A percentile compares a stretch with the other conserved stretches of the same genome.
phyloP scores from a whole-genome alignment of 2,888 invertebrate genomes.

The Drosophila neoperkinsi region DNA sequence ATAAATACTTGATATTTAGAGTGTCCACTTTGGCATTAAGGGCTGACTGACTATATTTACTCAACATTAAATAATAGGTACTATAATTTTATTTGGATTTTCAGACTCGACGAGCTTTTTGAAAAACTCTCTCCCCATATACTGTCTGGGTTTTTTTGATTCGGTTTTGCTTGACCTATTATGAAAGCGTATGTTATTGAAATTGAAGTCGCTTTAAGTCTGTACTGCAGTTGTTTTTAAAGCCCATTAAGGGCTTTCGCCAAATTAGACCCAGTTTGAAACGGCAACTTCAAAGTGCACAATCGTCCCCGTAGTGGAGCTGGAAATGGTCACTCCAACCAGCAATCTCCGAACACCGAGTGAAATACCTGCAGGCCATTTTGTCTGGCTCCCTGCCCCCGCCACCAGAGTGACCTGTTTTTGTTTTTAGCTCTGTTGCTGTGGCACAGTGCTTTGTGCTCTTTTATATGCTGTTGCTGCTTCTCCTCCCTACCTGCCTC shows the following conservation, averaged over 20 bases:
- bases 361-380: conserved; percentile 27
- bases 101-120: neutral
- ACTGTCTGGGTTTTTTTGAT: neutral
- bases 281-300: conserved; percentile 71
- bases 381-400: conserved; percentile 10
- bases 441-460: conserved; percentile 7
- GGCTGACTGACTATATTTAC: neutral
- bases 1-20: neutral
- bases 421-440: conserved; percentile 37
- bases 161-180: conserved; percentile 36
- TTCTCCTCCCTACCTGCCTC: neutral
- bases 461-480: conserved; percentile 9
- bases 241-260: conserved; percentile 51
- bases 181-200: conserved; percentile 33
- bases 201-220: conserved; percentile 39
- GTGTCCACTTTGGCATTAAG: neutral
- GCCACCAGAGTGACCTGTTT: conserved; percentile 31
- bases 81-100: neutral
- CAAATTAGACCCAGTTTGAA: conserved; percentile 67
- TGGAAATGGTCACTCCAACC: conserved; percentile 29
- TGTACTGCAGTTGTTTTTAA: conserved; percentile 43
- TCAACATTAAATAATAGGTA: neutral
- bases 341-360: conserved; percentile 11
- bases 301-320: conserved; percentile 18
- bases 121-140: neutral